Conservation (phyloP, 2,888 invertebrate genomes). For the Polyploca ridens region DNA sequence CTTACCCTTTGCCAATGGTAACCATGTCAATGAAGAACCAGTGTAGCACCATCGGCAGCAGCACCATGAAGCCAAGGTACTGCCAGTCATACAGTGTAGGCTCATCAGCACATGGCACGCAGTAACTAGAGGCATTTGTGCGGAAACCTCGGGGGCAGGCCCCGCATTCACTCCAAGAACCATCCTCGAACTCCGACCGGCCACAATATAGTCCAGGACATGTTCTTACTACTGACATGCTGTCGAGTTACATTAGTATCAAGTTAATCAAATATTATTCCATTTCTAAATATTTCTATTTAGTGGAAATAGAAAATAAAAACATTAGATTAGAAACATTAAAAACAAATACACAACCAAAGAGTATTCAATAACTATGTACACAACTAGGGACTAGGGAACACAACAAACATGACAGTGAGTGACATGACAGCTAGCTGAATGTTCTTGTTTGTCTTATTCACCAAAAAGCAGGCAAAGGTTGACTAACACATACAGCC, state of each 20-base stretch:
- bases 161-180: slow-evolving; percentile 91
- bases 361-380: too few relatives aligned
- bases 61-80: slow-evolving; percentile 96
- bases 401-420: too few relatives aligned
- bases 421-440: too few relatives aligned
- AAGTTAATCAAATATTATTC: neutral
- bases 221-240: slow-evolving; percentile 68
- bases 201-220: slow-evolving; percentile 96
- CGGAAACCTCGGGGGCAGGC: slow-evolving; percentile 94
- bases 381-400: too few relatives aligned
- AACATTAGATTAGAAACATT: too few relatives aligned
- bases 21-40: slow-evolving; percentile 96
- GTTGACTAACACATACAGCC: too few relatives aligned
- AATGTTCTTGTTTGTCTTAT: too few relatives aligned
- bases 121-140: slow-evolving; percentile 89
- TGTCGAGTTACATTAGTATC: slow-evolving; percentile 12
- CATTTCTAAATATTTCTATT: neutral
- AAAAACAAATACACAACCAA: too few relatives aligned
- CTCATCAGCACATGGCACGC: slow-evolving; percentile 89
- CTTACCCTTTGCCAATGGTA: slow-evolving; percentile 88
- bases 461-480: too few relatives aligned
- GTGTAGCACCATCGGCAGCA: slow-evolving; percentile 94
- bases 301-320: too few relatives aligned
- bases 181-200: slow-evolving; percentile 86
- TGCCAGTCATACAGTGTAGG: slow-evolving; percentile 96